Base-by-base conservation (phyloP, 2,797 vertebrate species). In the Poecile montanus region DNA sequence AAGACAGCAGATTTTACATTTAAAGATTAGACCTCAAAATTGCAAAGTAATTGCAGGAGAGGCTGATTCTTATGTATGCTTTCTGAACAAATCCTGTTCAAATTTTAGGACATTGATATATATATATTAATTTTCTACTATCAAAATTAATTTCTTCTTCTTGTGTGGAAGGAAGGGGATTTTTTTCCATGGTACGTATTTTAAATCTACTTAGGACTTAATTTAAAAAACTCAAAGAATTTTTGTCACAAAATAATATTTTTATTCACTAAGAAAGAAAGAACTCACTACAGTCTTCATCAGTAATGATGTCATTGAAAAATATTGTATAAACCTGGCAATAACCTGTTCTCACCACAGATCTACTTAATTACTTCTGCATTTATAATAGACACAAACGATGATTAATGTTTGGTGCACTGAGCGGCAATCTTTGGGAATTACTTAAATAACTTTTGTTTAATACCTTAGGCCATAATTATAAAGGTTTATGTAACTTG, bases 401-500 rank as follows among this genome's bases (percentile, higher is more conserved):
- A 97, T 96, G 96, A 98, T 97, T 97, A 97, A 97, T 96, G 82
- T n/a, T 90, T 96, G 29, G 68, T 92, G 89, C 84, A 86, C 60
- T 74, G 57, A 96, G 85, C n/a, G 58, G 83, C 47, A 96, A 36
- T 91, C 95, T 97, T 96, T 85, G 90, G 93, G 95, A 98, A 98
- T 97, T 97, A 97, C 93, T 97, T 97, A 97, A 97, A 97, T 97
- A 97, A 97, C 90, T 97, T 97, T 93, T 79, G 88, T 82, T 74
- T 96, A 95, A 95, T 97, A 97, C 96, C 93, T 97, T 96, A 92
- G 95, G 97, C 95, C 93, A 96, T 97, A 97, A 97, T 97, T 97
- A 97, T 96, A 96, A 97, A 96, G 78, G 79, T 86, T 98, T 95
- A 97, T 97, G 80, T 96, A 97, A 97, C 82, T 97, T 96, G 73